Base-by-base conservation (phyloP, 2,113 vertebrate genomes). In the Alethe diademata region DNA sequence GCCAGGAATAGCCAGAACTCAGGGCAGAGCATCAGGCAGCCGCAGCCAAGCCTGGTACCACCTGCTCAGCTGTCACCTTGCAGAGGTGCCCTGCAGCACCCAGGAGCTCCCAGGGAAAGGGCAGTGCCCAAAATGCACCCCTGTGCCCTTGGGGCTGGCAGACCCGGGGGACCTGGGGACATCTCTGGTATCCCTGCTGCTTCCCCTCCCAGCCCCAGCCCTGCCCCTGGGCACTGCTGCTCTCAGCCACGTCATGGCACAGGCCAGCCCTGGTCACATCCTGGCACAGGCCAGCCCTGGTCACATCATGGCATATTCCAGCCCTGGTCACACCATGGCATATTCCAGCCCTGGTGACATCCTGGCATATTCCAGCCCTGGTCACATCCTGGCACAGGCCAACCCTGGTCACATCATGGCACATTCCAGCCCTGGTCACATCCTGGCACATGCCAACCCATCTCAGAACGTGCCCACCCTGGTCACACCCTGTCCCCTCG, bases 391-490 rank as follows among this genome's bases (percentile, higher is more conserved):
- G 2, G 65, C 60, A 56, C 53, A 11, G 12, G 4, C 31, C 48
- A 35, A 0, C 51, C 76, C 20, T 8, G 35, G 35, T 5, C 71
- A 38, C 43, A 19, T 45, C 43, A 18, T 19, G 43, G 16, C 43
- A 45, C 43, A 19, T 45, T 18, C 43, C 43, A 19, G 6, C 45
- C 19, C 45, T 9, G 45, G 45, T 10, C 45, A 20, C 43, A 38
- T 11, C 38, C 10, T 38, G 38, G 38, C 38, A 38, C 38, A 38
- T 10, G 9, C 51, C 48, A 43, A 18, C 43, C 43, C 48, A 28
- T 13, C 71, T 58, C 2, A 0, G 82, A 43, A 15, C 0, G 1
- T 3, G 10, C 57, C 87, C 25, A 11, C 26, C 15, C n/a, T 1
- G 3, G 38, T 28, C 43, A 50, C 81, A 48, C 86, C 65, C 4